These are phyloP conservation scores for Dromaius novaehollandiae DNA, from an alignment of 2,113 vertebrate genomes.

Conservation along the genomic window DNA sequence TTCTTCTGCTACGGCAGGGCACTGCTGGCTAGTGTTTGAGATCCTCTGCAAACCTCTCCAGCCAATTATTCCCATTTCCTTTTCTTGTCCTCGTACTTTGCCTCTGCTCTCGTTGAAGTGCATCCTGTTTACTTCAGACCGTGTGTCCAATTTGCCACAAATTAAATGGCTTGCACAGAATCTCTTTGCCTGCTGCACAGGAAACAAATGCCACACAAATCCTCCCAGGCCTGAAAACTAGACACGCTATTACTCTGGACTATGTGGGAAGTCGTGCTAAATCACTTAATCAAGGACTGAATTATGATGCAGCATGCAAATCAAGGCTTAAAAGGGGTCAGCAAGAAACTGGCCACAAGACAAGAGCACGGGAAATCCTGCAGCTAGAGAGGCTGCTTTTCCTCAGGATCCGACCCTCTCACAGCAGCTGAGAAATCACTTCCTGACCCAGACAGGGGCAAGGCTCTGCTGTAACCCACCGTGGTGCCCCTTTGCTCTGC, in stretches of 20 bases:
- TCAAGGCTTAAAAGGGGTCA: conserved; percentile 11
- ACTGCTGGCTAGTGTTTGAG: not conserved
- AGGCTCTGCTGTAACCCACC: not conserved
- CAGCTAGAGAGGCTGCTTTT: not conserved
- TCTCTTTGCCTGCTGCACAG: conserved; percentile 31
- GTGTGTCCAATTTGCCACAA: not conserved
- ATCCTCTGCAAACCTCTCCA: not conserved
- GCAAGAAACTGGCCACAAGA: not conserved
- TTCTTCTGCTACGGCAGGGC: not conserved
- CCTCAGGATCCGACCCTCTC: not conserved
- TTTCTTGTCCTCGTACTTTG: not conserved
- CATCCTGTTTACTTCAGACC: conserved; percentile 12
- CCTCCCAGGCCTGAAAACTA: not conserved
- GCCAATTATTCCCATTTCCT: not conserved
- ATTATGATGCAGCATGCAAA: not conserved
- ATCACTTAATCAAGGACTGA: not conserved
- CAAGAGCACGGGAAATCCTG: not conserved
- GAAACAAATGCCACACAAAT: conserved; percentile 7
- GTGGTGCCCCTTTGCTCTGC: rapidly evolving
- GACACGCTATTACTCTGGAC: not conserved
- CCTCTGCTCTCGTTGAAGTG: rapidly evolving
- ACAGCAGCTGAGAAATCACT: not conserved
- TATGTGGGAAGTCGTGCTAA: not conserved
- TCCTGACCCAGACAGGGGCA: not conserved
- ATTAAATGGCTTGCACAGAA: conserved; percentile 14